Evolutionary conservation across 1,140 invertebrate genomes (phyloP).

Genomic region (Scaptodrosophila lebanonensis): DNA sequence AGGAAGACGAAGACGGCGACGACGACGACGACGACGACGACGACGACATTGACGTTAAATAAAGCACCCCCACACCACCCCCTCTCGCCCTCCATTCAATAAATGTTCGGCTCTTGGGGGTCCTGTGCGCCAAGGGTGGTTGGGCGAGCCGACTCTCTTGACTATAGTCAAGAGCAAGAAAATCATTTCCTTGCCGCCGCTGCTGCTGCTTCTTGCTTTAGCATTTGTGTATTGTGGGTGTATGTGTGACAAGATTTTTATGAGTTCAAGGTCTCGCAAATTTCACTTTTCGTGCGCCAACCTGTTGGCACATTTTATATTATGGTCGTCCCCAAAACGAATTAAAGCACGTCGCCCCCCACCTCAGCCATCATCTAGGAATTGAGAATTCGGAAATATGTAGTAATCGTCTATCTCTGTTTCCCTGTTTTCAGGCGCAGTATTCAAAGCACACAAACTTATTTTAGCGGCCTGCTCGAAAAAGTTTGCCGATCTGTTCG

Average conservation of each 20-base stretch:
- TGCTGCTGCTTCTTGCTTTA: slow-evolving; percentile 63
- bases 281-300: slow-evolving; percentile 38
- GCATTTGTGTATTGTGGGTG: slow-evolving; percentile 34
- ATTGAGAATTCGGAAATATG: background rate
- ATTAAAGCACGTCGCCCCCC: too few relatives aligned
- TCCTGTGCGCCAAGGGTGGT: too few relatives aligned
- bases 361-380: too few relatives aligned
- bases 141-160: background rate
- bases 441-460: slow-evolving; percentile 93
- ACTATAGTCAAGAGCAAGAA: slow-evolving; percentile 53
- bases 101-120: background rate
- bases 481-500: slow-evolving; percentile 94
- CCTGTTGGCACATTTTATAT: slow-evolving; percentile 53
- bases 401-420: background rate
- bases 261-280: slow-evolving; percentile 71
- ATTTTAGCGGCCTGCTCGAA: slow-evolving; percentile 95
- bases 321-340: too few relatives aligned
- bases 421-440: slow-evolving; percentile 83
- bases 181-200: slow-evolving; percentile 66
- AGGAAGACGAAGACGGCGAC: slow-evolving; percentile 8
- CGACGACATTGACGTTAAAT: slow-evolving; percentile 64
- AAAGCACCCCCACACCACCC: slow-evolving; percentile 51
- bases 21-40: slow-evolving; percentile 39
- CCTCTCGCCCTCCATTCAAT: background rate
- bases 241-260: slow-evolving; percentile 71